Evolutionary conservation across 2,888 invertebrate genomes (phyloP).

Genomic region (Eueremaeus valkanovi): DNA sequence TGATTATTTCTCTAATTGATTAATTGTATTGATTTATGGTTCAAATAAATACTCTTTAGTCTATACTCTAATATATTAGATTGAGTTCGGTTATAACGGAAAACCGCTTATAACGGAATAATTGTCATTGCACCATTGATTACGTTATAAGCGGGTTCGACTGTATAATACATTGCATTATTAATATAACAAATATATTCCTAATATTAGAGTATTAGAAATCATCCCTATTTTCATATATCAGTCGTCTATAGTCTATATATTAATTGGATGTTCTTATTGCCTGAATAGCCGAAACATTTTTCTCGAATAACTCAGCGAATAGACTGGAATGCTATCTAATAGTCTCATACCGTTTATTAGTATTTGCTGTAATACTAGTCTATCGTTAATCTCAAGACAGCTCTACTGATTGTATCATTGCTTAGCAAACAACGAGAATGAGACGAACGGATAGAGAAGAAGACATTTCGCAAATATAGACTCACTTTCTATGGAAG

Average conservation of each 20-base stretch:
- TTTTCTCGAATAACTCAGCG: no score
- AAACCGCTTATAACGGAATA: no score
- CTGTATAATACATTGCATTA: not conserved
- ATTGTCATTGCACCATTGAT: no score
- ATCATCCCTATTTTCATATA: not conserved
- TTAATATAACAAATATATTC: conserved; percentile 10
- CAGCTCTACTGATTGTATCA: not conserved
- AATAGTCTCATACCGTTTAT: not conserved
- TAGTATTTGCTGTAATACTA: not conserved
- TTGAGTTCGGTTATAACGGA: no score
- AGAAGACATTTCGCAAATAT: not conserved
- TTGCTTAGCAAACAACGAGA: no score
- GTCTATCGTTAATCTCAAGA: not conserved
- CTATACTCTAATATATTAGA: no score
- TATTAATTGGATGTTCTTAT: conserved; percentile 16
- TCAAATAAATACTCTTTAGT: no score
- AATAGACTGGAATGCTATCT: no score
- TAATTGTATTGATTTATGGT: not conserved
- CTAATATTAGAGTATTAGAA: not conserved
- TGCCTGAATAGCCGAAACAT: no score
- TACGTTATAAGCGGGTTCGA: no score
- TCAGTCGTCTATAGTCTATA: not conserved
- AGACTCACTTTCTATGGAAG: not conserved
- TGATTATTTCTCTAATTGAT: not conserved
- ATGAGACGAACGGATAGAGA: not conserved